phyloP scores from a whole-genome alignment of 2,113 vertebrate genomes.

The Epinephelus fuscoguttatus region DNA sequence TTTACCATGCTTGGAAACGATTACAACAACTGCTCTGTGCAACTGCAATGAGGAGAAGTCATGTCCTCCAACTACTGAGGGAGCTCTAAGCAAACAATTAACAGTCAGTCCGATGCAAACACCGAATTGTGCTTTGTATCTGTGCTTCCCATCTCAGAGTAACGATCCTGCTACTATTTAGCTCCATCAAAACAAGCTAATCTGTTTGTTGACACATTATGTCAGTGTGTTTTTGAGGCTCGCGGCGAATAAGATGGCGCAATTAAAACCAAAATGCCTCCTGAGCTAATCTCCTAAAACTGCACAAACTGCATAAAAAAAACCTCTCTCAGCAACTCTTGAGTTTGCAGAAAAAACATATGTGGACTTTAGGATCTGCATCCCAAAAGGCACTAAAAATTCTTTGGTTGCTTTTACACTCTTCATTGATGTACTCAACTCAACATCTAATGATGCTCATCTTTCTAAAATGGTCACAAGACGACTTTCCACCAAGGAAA shows the following conservation, averaged over 20 bases:
- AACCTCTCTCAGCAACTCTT: not conserved
- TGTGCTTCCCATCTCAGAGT: conserved; percentile 4
- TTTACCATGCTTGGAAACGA: conserved; percentile 20
- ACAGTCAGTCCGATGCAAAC: not conserved
- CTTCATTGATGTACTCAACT: not conserved
- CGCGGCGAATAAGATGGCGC: not conserved
- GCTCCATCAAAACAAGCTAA: conserved; percentile 19
- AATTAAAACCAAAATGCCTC: conserved; percentile 35
- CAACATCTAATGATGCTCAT: conserved; percentile 2
- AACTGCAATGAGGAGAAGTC: not conserved
- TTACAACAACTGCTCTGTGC: not conserved
- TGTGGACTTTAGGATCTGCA: not conserved
- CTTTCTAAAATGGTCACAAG: not conserved
- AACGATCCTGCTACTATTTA: not conserved
- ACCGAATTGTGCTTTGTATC: not conserved
- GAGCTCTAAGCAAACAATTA: conserved; percentile 1
- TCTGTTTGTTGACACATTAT: conserved; percentile 36
- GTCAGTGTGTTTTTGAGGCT: conserved; percentile 1
- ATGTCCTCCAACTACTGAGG: not conserved
- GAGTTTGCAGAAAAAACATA: conserved; percentile 16
- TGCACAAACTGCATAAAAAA: conserved; percentile 30
- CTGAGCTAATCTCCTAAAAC: conserved; percentile 21
- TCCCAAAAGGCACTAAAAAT: conserved; percentile 6
- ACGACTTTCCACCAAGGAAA: not conserved
- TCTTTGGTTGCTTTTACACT: not conserved